phyloP scores from a whole-genome alignment of 2,113 vertebrate species.

The Gallinago undulata region DNA sequence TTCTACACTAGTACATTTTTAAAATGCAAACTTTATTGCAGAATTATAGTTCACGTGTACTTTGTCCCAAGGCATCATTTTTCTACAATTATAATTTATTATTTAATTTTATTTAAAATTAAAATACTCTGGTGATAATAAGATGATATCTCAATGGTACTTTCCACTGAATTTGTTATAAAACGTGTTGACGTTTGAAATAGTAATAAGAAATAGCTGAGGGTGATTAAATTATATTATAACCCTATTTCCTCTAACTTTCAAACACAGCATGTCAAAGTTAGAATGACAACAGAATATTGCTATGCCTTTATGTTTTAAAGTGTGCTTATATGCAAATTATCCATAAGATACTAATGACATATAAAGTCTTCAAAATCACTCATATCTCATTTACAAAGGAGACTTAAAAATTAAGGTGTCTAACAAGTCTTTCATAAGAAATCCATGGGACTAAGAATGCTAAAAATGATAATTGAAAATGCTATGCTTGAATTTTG shows the following conservation, averaged over 20 bases:
- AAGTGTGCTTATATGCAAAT: background rate
- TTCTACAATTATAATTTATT: slow-evolving; percentile 23
- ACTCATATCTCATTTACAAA: background rate
- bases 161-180: slow-evolving; percentile 56
- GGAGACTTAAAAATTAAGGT: background rate
- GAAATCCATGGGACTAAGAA: background rate
- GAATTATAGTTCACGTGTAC: background rate
- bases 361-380: background rate
- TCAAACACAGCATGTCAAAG: background rate
- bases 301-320: background rate
- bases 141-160: slow-evolving; percentile 29
- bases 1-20: background rate
- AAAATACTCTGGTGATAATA: slow-evolving; percentile 34
- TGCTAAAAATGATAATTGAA: background rate
- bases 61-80: slow-evolving; percentile 11
- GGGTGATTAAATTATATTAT: background rate
- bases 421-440: background rate
- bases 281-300: background rate
- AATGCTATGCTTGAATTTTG: background rate
- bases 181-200: slow-evolving; percentile 2
- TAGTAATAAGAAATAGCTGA: background rate
- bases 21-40: background rate
- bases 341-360: background rate
- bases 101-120: slow-evolving; percentile 41
- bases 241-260: background rate